A percentile compares a stretch with the other conserved stretches of the same genome.
Evolutionary conservation across 2,797 vertebrate species (phyloP).

Genomic region (Microhierax caerulescens): DNA sequence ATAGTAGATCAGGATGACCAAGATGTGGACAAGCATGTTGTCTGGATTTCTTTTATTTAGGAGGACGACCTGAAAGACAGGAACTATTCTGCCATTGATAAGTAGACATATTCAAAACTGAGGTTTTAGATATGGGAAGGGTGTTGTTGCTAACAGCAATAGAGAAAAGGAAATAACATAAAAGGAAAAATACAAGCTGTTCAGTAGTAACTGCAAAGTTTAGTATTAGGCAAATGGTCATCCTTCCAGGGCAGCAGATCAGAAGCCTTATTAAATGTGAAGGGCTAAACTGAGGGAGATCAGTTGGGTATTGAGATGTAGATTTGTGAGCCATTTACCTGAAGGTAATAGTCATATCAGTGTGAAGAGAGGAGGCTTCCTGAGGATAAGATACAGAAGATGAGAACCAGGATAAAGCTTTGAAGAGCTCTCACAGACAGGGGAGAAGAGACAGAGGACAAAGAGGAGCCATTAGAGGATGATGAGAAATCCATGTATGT

Average conservation of each 20-base stretch:
- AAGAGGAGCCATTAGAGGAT: background rate
- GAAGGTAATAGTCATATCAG: constrained; percentile 20
- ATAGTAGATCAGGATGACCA: background rate
- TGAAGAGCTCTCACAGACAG: constrained; percentile 26
- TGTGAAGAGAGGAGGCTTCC: constrained; percentile 26
- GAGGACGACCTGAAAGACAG: background rate
- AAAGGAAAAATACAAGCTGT: background rate
- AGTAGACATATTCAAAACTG: background rate
- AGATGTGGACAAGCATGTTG: background rate
- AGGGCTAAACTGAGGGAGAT: constrained; percentile 22
- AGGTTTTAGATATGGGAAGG: background rate
- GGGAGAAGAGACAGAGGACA: constrained; percentile 39
- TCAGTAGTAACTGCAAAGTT: background rate
- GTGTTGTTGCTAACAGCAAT: background rate
- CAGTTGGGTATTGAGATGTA: constrained; percentile 46
- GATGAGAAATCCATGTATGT: background rate
- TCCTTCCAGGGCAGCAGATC: background rate
- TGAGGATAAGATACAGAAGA: constrained; percentile 41
- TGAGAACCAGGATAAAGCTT: constrained; percentile 15
- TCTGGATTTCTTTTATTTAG: background rate
- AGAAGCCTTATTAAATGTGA: background rate
- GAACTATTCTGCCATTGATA: background rate
- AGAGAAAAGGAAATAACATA: background rate
- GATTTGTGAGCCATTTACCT: constrained; percentile 36
- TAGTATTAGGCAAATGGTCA: background rate